Base-by-base conservation (phyloP, 37 sponge, comb jelly and placozoan genomes). In the Beroe ovata region DNA sequence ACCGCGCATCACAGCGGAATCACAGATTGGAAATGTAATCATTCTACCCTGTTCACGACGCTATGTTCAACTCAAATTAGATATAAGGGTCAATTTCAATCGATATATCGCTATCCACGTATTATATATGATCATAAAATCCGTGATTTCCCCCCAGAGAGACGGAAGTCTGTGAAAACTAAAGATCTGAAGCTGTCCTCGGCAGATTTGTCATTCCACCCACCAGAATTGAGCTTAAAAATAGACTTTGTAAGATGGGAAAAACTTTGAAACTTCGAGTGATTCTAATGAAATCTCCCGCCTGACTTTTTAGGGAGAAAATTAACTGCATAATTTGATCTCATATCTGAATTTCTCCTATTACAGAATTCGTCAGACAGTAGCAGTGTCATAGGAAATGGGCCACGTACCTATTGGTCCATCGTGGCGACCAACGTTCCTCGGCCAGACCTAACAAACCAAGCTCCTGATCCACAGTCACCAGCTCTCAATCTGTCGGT, bases 131-230 rank as follows among this genome's bases (percentile, higher is more conserved):
- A 63, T 23, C 21, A 23, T 63, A 8, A 14, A 22, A 14, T 63
- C 26, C 36, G n/a, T n/a, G n/a, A n/a, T 36, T 28, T 33, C 38
- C 4, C 33, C 41, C 33, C 84, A 77, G 84, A 77, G 21, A n/a
- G 84, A 8, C 39, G 84, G 54, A 77, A 77, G 21, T 77, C 84
- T n/a, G 54, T 77, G 19, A 77, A 77, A 40, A 77, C 84, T 3
- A 77, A 77, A 25, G 84, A 77, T 77, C 38, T 77, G 41, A 77
- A 77, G 54, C 54, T 77, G 1, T 77, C 84, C 41, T 77, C 84
- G 8, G 84, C 84, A 26, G 84, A 77, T 35, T 29, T 77, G 1
- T 39, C 84, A 20, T 77, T 77, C 47, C 38, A 21, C 20, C 84
- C 84, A 2, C 84, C 84, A n/a, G 47, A 77, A 39, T 25, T 77